Evolutionary conservation across 2,113 vertebrate genomes (phyloP), one percentile per base, ranked within the genome.

Genomic region (Microtus richardsoni): DNA sequence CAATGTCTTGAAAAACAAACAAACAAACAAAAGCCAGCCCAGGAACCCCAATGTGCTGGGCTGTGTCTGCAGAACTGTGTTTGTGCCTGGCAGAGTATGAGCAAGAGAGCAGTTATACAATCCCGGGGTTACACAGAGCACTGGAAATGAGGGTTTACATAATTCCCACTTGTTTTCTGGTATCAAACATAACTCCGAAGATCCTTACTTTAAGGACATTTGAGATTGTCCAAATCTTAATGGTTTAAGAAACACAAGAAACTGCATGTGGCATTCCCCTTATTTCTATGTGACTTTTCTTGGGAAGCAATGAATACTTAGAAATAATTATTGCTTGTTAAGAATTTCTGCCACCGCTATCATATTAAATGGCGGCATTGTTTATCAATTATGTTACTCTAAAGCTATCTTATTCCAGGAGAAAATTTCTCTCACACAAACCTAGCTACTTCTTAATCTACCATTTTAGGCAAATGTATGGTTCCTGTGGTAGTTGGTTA

Each of bases 151-250:
- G 68, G 26, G 78, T 78, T 91, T 84, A 86, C 84, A 60, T 54
- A 4, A 89, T 74, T 96, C 30, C 58, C 87, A 78, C 83, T 95
- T 92, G 79, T 30, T 96, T 91, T 83, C 77, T 74, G 26, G 80
- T 85, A 89, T 24, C 68, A 82, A 92, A 87, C 75, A 75, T 91
- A 86, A 73, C 17, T 87, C 73, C 70, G 13, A 84, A 95, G 62
- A 96, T 30, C 94, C 44, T 92, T 85, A 89, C 33, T 87, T 74
- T 74, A 95, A 91, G 90, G 83, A 75, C 92, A 89, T 75, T n/a
- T 87, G 58, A 71, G 79, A 90, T 90, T 88, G 41, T 14, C 47
- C 47, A 93, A 93, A 83, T 62, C 73, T 62, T 70, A 73, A 41
- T 92, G 70, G 36, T 39, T 79, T 82, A 91, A 84, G 68, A 62